A percentile compares a stretch with the other conserved stretches of the same genome.
Conservation (phyloP, 1,140 invertebrate genomes). For the Drosophila albomicans region DNA sequence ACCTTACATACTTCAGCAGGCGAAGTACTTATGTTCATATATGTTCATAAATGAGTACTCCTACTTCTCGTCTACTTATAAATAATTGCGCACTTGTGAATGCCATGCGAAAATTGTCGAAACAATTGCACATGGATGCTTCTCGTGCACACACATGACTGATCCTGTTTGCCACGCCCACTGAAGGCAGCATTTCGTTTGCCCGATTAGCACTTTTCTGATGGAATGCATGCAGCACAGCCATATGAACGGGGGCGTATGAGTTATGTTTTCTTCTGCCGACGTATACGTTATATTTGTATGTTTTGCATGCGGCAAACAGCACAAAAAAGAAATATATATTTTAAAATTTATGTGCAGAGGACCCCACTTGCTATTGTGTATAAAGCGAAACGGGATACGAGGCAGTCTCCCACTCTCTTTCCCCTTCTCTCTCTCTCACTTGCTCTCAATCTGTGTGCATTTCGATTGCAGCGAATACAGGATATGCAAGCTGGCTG, state of each 20-base stretch:
- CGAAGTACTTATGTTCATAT: not conserved
- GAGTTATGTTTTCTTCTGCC: conserved; percentile 30
- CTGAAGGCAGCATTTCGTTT: conserved; percentile 1
- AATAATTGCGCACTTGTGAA: conserved; percentile 26
- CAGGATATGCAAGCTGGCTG: conserved; percentile 45
- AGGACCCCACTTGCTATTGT: conserved; percentile 3
- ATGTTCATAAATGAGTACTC: conserved; percentile 11
- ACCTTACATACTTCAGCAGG: not conserved
- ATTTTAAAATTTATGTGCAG: conserved; percentile 53
- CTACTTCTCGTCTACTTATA: not conserved
- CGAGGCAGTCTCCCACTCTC: not conserved
- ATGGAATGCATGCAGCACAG: not conserved
- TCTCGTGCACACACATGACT: conserved; percentile 34
- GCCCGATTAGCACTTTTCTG: conserved; percentile 10
- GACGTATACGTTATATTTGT: conserved; percentile 24
- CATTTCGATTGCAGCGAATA: conserved; percentile 49
- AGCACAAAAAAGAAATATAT: conserved; percentile 22
- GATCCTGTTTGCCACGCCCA: conserved; percentile 4
- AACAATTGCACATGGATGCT: conserved; percentile 29
- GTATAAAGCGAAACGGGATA: not conserved
- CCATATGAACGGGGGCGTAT: not conserved
- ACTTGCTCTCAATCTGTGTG: conserved; percentile 20
- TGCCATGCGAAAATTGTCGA: conserved; percentile 12
- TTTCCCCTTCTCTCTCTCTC: not conserved
- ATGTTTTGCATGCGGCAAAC: conserved; percentile 16